Conservation (phyloP, 2,888 invertebrate genomes). For the Buathra laborator region DNA sequence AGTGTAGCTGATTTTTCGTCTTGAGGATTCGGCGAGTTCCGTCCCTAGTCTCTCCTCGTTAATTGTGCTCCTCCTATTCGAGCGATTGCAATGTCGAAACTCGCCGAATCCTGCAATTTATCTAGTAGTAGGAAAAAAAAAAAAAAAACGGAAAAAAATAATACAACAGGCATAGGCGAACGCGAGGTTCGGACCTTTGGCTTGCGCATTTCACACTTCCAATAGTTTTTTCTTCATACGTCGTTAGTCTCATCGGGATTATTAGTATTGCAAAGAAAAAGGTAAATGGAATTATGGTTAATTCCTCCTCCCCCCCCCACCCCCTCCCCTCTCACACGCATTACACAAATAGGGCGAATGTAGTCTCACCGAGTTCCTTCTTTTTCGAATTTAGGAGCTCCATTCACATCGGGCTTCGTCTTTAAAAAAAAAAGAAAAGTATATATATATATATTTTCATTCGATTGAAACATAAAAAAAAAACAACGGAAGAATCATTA, state of each 20-base stretch:
- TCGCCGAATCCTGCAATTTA: constrained; percentile 24
- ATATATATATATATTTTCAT: constrained; percentile 18
- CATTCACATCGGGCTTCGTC: neutral
- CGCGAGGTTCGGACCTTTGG: constrained; percentile 40
- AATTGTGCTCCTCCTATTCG: neutral
- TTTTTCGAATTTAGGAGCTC: constrained; percentile 13
- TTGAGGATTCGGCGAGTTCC: constrained; percentile 52
- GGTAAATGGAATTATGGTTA: constrained; percentile 1
- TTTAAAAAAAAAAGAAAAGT: neutral
- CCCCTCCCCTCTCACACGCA: neutral
- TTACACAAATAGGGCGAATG: constrained; percentile 11
- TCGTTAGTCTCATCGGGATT: constrained; percentile 41
- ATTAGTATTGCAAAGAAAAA: constrained; percentile 35
- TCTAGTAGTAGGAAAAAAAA: constrained; percentile 17
- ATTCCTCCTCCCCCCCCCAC: too few species aligned
- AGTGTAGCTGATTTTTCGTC: constrained; percentile 46
- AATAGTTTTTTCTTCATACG: constrained; percentile 46
- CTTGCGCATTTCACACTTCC: constrained; percentile 53
- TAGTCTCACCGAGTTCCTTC: constrained; percentile 10
- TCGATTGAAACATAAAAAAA: neutral
- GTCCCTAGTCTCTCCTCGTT: constrained; percentile 38
- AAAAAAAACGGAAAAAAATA: constrained; percentile 17
- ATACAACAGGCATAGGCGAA: constrained; percentile 33
- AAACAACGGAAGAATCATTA: constrained; percentile 30
- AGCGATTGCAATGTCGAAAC: constrained; percentile 48